Base-by-base conservation (phyloP, 2,113 vertebrate genomes). In the Hippotragus niger region DNA sequence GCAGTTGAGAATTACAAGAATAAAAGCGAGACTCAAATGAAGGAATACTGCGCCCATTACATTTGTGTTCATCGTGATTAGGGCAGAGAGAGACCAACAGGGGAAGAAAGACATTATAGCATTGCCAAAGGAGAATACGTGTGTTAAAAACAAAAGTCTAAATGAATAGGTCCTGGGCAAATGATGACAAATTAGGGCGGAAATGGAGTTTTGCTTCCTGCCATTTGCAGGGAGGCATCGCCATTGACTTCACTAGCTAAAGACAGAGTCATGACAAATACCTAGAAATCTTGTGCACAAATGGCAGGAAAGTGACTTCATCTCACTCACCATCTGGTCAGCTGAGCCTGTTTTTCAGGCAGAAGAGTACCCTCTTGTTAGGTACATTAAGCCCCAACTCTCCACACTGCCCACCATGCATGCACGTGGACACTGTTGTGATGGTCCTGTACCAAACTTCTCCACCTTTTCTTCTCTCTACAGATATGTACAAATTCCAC, bases 61-160 rank as follows among this genome's bases (percentile, higher is more conserved):
- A 97, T 95, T 31, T 2, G 33, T 97, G 85, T 40, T 57, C 52
- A 17, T 40, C 13, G 76, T 57, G 94, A 96, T 8, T 85, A 97
- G 7, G 9, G 92, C 40, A 27, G 87, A 94, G 76, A 95, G 62
- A 55, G 90, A 55, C 4, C 0, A 19, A 23, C 11, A 8, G 43
- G 23, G 64, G n/a, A 85, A 16, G 13, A 62, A 27, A 83, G 81
- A 52, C 80, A 93, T 31, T 62, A 52, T 27, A 21, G 64, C n/a
- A 94, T 82, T 85, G 53, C 58, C 57, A 96, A 93, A 12, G 29
- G 47, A 93, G 96, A 96, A 92, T n/a, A 91, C 15, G n/a, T 2
- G 1, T 83, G 83, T 96, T 98, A 91, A 97, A 97, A 97, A 95
- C 90, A 97, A 92, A 98, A 97, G 93, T 90, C 36, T 95, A 93